These are phyloP conservation scores for Callithrix jacchus DNA, from an alignment of 2,113 vertebrate genomes.

Conservation along the genomic window DNA sequence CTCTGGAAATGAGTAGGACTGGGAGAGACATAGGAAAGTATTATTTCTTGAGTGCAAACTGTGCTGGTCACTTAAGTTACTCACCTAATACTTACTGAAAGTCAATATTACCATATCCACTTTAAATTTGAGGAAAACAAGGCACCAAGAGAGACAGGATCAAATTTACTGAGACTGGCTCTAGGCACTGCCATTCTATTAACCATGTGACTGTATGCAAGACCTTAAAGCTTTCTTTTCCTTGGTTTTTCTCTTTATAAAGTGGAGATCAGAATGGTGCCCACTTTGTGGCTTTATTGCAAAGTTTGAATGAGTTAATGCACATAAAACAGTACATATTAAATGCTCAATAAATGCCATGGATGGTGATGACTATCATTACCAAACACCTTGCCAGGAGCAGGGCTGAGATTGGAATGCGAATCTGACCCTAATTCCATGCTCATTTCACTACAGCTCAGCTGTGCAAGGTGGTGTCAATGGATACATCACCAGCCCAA, in stretches of 20 bases:
- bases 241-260: not conserved
- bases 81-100: not conserved
- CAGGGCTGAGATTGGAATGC: not conserved
- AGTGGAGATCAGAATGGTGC: not conserved
- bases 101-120: not conserved
- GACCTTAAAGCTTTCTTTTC: not conserved
- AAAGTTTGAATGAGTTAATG: not conserved
- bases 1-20: not conserved
- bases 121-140: not conserved
- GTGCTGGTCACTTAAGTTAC: not conserved
- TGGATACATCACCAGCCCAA: not conserved
- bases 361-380: not conserved
- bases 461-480: not conserved
- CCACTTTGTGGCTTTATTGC: not conserved
- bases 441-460: not conserved
- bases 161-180: not conserved
- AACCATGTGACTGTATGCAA: not conserved
- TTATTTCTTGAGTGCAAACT: not conserved
- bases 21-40: not conserved
- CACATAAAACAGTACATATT: fast-evolving
- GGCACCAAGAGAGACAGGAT: not conserved
- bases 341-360: not conserved
- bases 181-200: not conserved
- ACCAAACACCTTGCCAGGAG: not conserved
- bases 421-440: not conserved